Conservation (phyloP, 1,140 invertebrate genomes). For the Drosophila fuyamai region DNA sequence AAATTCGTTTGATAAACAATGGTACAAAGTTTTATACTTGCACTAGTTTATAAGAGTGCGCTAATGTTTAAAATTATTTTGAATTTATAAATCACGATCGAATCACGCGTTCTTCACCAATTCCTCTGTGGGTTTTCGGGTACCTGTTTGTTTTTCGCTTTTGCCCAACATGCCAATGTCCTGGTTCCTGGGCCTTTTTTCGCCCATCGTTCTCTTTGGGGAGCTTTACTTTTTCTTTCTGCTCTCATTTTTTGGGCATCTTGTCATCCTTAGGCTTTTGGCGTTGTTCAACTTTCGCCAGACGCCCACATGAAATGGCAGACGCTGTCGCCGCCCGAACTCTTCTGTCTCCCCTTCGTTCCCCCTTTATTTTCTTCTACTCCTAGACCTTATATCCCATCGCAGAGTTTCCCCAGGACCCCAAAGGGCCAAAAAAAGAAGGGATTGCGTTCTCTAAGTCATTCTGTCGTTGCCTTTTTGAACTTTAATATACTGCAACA, state of each 20-base stretch:
- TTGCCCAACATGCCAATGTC: conserved; percentile 45
- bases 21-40: too few relatives aligned
- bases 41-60: too few relatives aligned
- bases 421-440: not conserved
- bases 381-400: not conserved
- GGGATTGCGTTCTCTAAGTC: conserved; percentile 51
- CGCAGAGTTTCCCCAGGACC: conserved; percentile 1
- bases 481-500: conserved; percentile 64
- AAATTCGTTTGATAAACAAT: too few relatives aligned
- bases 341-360: conserved; percentile 3
- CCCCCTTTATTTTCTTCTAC: not conserved
- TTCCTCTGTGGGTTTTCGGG: not conserved
- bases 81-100: not conserved
- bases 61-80: too few relatives aligned
- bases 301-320: conserved; percentile 60
- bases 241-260: conserved; percentile 29
- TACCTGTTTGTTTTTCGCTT: conserved; percentile 43
- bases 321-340: conserved; percentile 25
- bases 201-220: not conserved
- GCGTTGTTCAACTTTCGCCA: conserved; percentile 58
- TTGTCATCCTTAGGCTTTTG: conserved; percentile 69
- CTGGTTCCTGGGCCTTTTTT: conserved; percentile 16
- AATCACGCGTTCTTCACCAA: not conserved
- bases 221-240: conserved; percentile 9
- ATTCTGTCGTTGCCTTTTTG: conserved; percentile 62